Base-by-base conservation (phyloP, 2,888 invertebrate genomes). In the Mesochorus sp. region DNA sequence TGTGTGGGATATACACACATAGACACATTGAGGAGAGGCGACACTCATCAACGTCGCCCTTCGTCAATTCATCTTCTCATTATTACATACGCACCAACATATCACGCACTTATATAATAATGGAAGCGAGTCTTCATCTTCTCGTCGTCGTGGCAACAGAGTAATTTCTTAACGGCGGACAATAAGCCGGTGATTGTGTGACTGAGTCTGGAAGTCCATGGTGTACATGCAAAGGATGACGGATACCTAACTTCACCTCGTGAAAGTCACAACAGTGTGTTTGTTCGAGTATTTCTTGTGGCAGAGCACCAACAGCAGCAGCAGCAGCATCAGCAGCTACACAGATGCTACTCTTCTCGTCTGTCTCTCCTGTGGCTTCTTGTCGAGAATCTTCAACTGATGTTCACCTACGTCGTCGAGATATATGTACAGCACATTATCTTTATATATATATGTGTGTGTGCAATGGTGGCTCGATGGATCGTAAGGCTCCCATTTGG, bases 211-310 rank as follows among this genome's bases (percentile, higher is more conserved):
- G 77, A 77, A 72, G 70, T n/a, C 53, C 34, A 31, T 62, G 28
- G 62, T 68, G 37, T 34, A 57, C 55, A 34, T 24, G 62, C 37
- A 76, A 74, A 70, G 80, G 85, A 87, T 89, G 90, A 89, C 89
- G 87, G 85, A 89, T 90, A 84, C 83, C 77, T 80, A 81, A 83
- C 83, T 86, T 87, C 88, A 88, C 86, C 88, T 85, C 85, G 84
- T 85, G 83, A 84, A 86, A 88, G 90, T 89, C 89, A 89, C 87
- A 89, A 88, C 88, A 90, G 85, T 86, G 84, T 85, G 88, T 89
- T 87, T 87, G 88, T 89, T 84, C 85, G 79, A 72, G 66, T 61
- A 70, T 61, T 61, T 51, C 42, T 12, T 0, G 49, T 17, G 39
- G 39, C 49, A n/a, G n/a, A 57, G 57, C 71, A 51, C 44, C 39